Base-by-base conservation (phyloP, 2,113 vertebrate species). In the Alligator mississippiensis region DNA sequence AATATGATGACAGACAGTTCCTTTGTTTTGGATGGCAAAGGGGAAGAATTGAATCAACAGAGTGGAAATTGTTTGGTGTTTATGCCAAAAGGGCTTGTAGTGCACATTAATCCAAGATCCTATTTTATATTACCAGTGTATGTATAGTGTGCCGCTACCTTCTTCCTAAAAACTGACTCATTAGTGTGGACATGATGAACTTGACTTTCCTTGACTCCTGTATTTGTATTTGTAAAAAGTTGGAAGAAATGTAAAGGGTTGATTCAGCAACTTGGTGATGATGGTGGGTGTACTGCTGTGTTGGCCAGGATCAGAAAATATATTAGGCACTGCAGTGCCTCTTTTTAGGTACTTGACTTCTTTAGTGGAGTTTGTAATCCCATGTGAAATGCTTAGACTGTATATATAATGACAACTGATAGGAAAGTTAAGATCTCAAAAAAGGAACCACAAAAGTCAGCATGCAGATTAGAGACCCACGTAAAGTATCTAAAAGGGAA, bases 271-370 rank as follows among this genome's bases (percentile, higher is more conserved):
- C 74, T 90, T 68, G 60, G 92, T 77, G 93, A 60, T 0, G 5
- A 60, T 0, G 5, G 47, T 54, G 0, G 77, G 85, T 78, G 58
- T 92, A 87, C 72, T 90, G 74, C 84, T 88, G 0, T 11, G 77
- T 91, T 85, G 93, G 84, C 90, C 60, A 11, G 30, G 72, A 94
- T 91, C 79, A 91, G 84, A 30, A 58, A 1, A 70, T 76, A 38
- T 80, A 3, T 4, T 58, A 1, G 84, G 34, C 62, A 9, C 0
- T 18, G 77, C 81, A 3, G 70, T 84, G 70, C 0, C 0, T 57
- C 57, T 68, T 85, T 77, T 1, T 16, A 54, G 87, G 68, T 57
- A 68, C 75, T 59, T 83, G 63, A 24, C 63, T 30, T 47, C 30
- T 95, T 61, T 47, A 54, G 88, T 60, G 66, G 63, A 60, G 80